These are phyloP conservation scores for Tillus elongatus DNA, from an alignment of 2,888 invertebrate genomes.

Conservation along the genomic window DNA sequence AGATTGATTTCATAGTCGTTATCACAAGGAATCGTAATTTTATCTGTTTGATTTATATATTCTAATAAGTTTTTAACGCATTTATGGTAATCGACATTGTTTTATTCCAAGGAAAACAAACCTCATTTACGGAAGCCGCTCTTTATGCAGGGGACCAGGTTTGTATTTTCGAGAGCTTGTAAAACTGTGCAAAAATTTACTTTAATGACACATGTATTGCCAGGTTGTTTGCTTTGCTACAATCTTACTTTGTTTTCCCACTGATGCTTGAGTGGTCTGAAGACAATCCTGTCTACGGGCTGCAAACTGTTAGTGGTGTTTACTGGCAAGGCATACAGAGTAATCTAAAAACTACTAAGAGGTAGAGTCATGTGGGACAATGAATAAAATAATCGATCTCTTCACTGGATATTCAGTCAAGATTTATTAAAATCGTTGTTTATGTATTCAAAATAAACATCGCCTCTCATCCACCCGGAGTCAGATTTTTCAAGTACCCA, in stretches of 20 bases:
- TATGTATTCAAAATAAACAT: not conserved
- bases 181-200: slow-evolving; percentile 19
- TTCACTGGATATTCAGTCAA: not conserved
- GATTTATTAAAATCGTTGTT: slow-evolving; percentile 1
- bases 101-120: too few relatives aligned
- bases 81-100: too few relatives aligned
- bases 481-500: slow-evolving; percentile 23
- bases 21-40: too few relatives aligned
- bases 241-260: slow-evolving; percentile 23
- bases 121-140: too few relatives aligned
- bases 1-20: too few relatives aligned
- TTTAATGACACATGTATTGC: slow-evolving; percentile 21
- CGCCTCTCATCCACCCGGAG: slow-evolving; percentile 23
- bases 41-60: too few relatives aligned
- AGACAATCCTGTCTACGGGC: slow-evolving; percentile 25
- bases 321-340: not conserved
- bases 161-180: too few relatives aligned
- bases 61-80: too few relatives aligned
- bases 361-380: not conserved
- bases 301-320: slow-evolving; percentile 21
- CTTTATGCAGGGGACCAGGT: too few relatives aligned
- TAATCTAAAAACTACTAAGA: not conserved
- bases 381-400: not conserved
- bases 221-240: slow-evolving; percentile 18
- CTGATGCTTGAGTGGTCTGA: slow-evolving; percentile 22